Evolutionary conservation across 1,140 invertebrate genomes (phyloP), one percentile per base, ranked within the genome.

Genomic region (Sycophaga agraensis): DNA sequence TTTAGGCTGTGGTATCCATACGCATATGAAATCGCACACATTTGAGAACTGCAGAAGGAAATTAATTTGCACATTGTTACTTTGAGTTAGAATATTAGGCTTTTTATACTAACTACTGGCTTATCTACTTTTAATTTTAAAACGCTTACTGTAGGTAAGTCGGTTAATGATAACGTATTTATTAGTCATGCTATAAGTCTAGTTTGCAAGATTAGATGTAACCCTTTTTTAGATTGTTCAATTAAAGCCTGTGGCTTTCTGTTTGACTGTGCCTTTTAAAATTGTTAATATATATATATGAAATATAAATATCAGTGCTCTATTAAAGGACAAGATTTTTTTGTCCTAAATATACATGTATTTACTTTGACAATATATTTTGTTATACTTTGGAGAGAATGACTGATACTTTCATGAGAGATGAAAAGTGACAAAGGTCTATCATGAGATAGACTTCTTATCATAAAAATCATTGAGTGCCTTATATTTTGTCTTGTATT

Each of bases 351-450:
- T 56, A 21, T 62, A 62, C 35, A 56, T 56, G 37, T 54, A 54
- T 56, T 56, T 56, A 62, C 50, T 14, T 14, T 40, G 45, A 62
- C 50, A 56, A 56, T 55, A 62, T 62, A 62, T 56, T 56, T 62
- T 62, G 43, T 62, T 56, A 62, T 49, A 62, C 24, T 61, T 61
- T 62, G 26, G 37, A 56, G 60, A 62, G 53, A 56, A 62, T 40
- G 53, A 62, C 53, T 62, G 53, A 62, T 39, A 24, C 8, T 48
- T 43, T 42, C 26, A 28, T 56, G 43, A 59, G 21, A 50, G 11
- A 56, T 43, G 34, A 56, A 48, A 19, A 59, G 21, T 48, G 42
- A 14, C 24, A 5, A 35, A 1, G 24, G 40, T 53, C 42, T 35
- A 45, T 46, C 4, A 6, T 16, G 6, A 28, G 16, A 53, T 60